phyloP scores from a whole-genome alignment of 2,113 vertebrate genomes.

The Pseudorectes ferrugineus region DNA sequence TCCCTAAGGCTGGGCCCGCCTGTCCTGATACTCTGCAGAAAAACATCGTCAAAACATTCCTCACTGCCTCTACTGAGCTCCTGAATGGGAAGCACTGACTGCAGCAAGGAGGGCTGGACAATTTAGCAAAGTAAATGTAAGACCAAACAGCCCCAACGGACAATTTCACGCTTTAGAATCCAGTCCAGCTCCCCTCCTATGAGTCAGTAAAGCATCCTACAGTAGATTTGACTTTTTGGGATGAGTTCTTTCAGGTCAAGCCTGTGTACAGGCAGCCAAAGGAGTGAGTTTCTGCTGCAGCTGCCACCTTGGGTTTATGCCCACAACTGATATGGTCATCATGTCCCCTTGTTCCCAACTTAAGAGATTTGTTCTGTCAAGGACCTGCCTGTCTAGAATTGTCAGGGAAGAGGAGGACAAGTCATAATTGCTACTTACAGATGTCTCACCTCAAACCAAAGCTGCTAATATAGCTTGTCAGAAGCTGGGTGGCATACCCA shows the following conservation, averaged over 20 bases:
- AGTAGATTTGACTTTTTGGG: neutral
- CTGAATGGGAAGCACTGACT: neutral
- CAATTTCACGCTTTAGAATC: neutral
- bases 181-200: neutral
- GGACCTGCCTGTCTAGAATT: neutral
- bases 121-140: neutral
- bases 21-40: neutral
- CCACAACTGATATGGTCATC: rapidly evolving
- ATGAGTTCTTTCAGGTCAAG: neutral
- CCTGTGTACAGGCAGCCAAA: neutral
- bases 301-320: neutral
- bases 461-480: neutral
- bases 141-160: neutral
- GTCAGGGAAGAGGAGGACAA: neutral
- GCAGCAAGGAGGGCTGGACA: neutral
- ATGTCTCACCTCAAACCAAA: neutral
- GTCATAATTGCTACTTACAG: neutral
- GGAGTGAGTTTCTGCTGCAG: neutral
- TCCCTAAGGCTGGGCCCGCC: neutral
- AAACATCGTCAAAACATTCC: neutral
- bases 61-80: neutral
- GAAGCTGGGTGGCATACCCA: neutral
- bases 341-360: neutral
- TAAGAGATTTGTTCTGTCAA: neutral
- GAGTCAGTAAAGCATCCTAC: neutral